Percentiles rank a stretch among this genome's conserved stretches.
Conservation (phyloP, 2,113 vertebrate genomes). For the Leucopternis melanops region DNA sequence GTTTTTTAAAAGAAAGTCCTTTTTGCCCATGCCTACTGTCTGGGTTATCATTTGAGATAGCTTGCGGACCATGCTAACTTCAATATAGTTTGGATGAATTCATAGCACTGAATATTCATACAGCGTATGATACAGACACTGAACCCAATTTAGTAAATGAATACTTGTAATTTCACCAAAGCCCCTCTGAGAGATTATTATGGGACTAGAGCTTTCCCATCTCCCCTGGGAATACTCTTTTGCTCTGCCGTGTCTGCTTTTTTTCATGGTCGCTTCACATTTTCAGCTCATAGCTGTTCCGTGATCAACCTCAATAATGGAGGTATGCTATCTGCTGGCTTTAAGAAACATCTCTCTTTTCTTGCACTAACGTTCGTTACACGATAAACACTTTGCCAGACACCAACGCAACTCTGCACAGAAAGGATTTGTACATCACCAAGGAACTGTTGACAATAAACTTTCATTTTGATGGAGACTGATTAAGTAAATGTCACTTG, state of each 20-base stretch:
- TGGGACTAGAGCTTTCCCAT: background rate
- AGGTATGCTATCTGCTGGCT: background rate
- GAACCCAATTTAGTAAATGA: conserved; percentile 84
- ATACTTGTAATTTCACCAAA: conserved; percentile 81
- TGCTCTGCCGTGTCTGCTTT: background rate
- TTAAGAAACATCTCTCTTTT: background rate
- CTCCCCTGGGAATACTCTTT: background rate
- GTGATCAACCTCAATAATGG: background rate
- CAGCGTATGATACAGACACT: conserved; percentile 71
- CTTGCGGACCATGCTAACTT: conserved; percentile 59
- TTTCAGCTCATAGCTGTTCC: background rate
- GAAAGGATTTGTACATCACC: background rate
- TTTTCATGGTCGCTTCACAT: background rate
- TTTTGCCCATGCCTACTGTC: conserved; percentile 7
- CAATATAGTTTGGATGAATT: conserved; percentile 63
- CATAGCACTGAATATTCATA: conserved; percentile 76
- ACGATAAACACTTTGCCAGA: background rate
- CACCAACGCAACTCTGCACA: background rate
- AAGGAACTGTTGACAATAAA: background rate
- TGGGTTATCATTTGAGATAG: conserved; percentile 9
- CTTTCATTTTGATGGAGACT: background rate
- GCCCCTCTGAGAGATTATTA: conserved; percentile 77
- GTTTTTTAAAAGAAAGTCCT: background rate
- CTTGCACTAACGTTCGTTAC: rapidly evolving
- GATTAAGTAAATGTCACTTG: background rate